These are phyloP conservation scores for Diaperis boleti DNA, from an alignment of 2,888 invertebrate species.

Conservation along the genomic window DNA sequence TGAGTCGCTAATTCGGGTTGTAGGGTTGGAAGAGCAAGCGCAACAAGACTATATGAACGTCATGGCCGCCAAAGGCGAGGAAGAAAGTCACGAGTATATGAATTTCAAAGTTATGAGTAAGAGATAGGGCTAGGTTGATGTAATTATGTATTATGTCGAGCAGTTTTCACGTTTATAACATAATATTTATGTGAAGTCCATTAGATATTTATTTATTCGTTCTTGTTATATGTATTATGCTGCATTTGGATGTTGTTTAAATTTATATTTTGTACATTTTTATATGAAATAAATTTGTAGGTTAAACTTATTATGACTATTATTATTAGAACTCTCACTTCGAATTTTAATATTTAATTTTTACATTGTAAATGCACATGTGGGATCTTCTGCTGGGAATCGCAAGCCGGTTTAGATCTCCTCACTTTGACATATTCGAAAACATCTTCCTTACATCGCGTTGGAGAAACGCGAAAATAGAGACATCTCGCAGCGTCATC, in stretches of 20 bases:
- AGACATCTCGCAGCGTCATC: no score
- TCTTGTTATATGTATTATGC: conserved; percentile 47
- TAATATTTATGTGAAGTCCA: conserved; percentile 49
- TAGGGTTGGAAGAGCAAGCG: conserved; percentile 24
- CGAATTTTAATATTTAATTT: no score
- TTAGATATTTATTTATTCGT: conserved; percentile 52
- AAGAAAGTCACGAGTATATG: conserved; percentile 57
- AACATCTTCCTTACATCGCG: no score
- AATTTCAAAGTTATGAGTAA: conserved; percentile 56
- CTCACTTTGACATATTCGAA: no score
- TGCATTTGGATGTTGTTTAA: conserved; percentile 51
- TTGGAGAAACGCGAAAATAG: no score
- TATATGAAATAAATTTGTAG: conserved; percentile 34
- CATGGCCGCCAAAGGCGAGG: conserved; percentile 35
- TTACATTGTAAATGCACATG: no score
- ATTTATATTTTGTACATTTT: conserved; percentile 56
- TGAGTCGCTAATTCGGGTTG: neutral
- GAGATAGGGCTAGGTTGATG: conserved; percentile 38
- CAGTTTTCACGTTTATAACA: conserved; percentile 26
- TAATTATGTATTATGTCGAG: conserved; percentile 17
- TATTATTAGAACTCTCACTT: no score
- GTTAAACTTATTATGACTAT: no score
- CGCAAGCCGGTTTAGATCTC: no score
- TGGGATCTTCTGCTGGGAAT: no score
- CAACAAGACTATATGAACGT: conserved; percentile 57